Evolutionary conservation across 2,888 invertebrate genomes (phyloP), one percentile per base, ranked within the genome.

Genomic region (Parasteatoda lunata): DNA sequence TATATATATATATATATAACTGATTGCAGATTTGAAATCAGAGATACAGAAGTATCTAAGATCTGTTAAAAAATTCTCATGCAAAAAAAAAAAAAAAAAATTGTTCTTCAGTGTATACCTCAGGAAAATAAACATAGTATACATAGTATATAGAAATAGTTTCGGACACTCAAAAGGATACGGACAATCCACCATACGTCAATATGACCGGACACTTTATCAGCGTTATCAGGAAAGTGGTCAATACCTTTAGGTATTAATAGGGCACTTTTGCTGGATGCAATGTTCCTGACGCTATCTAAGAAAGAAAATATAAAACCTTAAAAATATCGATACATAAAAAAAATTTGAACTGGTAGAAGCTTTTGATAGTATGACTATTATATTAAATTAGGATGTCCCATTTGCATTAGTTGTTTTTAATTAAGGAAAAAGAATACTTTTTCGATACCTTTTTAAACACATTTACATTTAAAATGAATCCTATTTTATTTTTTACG

Each of bases 101-200:
- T n/a, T 13, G 6, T 13, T 6, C 7, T 4, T 59, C 59, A 59
- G 13, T 7, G 5, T 13, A 59, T 13, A 59, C 11, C 11, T 54
- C 11, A 6, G 13, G 13, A 59, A 59, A 59, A 7, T 7, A 30
- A 30, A 30, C 30, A 30, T 30, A 2, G 30, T 30, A 30, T 8
- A 9, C 13, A 30, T 30, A 2, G 30, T 30, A 30, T 8, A 9
- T 0, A 4, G 9, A 59, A 5, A 8, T 48, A 13, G 70, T n/a
- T 13, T 48, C 9, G 5, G 45, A 69, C 7, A 69, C n/a, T 69
- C n/a, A 77, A 88, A 91, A 92, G 92, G 92, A 92, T 92, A 92
- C 92, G 98, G 5, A 99, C 98, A 91, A 99, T 98, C 98, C 98
- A 99, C 99, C 99, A 99, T 90, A 99, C 96, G 92, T 99, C 99